Percentiles rank a stretch among this genome's conserved stretches.
Conservation (phyloP, 1,140 invertebrate genomes). For the Cotesia chilonis region DNA sequence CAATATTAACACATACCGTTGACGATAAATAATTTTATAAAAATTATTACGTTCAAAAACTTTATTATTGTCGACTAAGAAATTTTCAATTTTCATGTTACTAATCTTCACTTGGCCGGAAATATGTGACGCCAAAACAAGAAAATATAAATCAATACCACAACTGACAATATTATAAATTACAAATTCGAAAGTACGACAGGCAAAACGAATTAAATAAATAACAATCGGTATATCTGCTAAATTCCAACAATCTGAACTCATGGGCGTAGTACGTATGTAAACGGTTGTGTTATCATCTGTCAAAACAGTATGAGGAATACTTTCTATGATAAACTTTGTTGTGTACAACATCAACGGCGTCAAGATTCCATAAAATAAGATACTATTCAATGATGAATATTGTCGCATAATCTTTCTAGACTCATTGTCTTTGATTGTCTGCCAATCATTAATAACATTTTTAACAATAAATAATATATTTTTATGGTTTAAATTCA, state of each 20-base stretch:
- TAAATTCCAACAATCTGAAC: background rate
- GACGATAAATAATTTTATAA: background rate
- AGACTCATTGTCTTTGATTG: background rate
- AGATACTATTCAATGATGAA: background rate
- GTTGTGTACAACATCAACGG: constrained; percentile 9
- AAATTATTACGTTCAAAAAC: background rate
- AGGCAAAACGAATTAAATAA: too few species aligned
- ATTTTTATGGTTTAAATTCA: constrained; percentile 1
- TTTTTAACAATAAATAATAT: constrained; percentile 21
- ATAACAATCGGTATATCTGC: background rate
- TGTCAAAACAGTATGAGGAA: background rate
- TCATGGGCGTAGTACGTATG: background rate
- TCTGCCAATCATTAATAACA: constrained; percentile 12
- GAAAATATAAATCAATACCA: background rate
- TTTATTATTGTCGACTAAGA: background rate
- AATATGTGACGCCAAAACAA: background rate
- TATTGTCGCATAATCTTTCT: constrained; percentile 18
- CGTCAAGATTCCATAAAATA: constrained; percentile 11
- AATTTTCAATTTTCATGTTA: background rate
- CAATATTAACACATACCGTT: background rate
- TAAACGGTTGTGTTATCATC: background rate
- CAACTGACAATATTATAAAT: background rate
- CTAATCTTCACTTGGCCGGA: background rate
- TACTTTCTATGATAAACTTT: background rate
- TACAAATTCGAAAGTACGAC: too few species aligned